These are phyloP conservation scores for Dendrophyllia cribrosa DNA, from an alignment of 64 coral and sea anemone genomes.

Conservation along the genomic window DNA sequence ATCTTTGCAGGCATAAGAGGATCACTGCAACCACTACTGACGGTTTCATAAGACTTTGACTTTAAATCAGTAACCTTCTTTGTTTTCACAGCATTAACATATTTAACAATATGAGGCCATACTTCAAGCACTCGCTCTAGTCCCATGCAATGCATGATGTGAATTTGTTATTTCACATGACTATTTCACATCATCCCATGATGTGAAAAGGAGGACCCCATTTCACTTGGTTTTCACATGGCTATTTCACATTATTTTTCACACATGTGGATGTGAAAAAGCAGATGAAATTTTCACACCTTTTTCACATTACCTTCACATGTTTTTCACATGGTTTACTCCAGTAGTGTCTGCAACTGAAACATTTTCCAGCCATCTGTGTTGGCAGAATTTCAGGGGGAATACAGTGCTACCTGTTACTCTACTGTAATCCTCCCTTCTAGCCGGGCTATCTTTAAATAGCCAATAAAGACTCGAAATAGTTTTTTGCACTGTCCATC, in stretches of 20 bases:
- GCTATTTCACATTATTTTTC: no score
- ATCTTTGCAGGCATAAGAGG: constrained; percentile 56
- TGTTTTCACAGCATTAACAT: constrained; percentile 35
- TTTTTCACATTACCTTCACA: no score
- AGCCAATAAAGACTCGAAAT: neutral
- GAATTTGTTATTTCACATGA: no score
- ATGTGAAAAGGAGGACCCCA: no score
- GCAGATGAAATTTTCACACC: no score
- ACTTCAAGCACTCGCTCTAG: constrained; percentile 16
- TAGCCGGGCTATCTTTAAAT: neutral
- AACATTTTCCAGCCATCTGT: constrained; percentile 2
- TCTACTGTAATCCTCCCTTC: neutral
- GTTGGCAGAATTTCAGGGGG: neutral
- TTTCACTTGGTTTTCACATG: no score
- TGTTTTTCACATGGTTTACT: no score
- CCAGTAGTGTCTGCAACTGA: no score
- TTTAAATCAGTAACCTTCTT: constrained; percentile 43
- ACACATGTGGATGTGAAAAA: no score
- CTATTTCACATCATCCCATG: no score
- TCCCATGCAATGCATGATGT: no score
- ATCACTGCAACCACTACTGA: constrained; percentile 49
- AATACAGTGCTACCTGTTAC: neutral
- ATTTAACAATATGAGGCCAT: constrained; percentile 45
- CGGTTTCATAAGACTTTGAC: constrained; percentile 49
- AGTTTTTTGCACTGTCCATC: neutral